Percentiles rank a stretch among this genome's conserved stretches.
Evolutionary conservation across 1,140 invertebrate genomes (phyloP).

Genomic region (Aphis gossypii): DNA sequence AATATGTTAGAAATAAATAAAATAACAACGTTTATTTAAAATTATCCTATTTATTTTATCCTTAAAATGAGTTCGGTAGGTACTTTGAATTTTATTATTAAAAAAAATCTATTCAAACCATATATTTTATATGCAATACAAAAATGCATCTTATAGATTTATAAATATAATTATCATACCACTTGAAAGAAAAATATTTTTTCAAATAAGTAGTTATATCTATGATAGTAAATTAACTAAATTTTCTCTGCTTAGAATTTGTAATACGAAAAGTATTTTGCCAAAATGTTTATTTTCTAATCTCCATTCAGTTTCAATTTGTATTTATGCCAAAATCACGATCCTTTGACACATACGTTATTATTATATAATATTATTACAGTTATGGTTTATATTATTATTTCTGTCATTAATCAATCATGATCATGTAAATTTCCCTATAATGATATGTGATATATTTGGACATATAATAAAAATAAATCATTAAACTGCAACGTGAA

Average conservation of each 20-base stretch:
- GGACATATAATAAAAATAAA: background rate
- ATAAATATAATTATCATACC: background rate
- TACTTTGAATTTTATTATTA: background rate
- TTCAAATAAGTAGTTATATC: background rate
- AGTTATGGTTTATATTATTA: background rate
- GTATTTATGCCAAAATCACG: background rate
- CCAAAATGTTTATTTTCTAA: background rate
- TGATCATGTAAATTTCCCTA: background rate
- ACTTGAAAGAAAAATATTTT: background rate
- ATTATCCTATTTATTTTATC: background rate
- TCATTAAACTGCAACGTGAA: background rate
- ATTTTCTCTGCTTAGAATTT: background rate
- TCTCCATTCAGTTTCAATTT: background rate
- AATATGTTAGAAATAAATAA: background rate
- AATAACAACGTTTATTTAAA: background rate
- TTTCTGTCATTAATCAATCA: conserved; percentile 25
- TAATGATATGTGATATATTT: background rate
- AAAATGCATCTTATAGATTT: background rate
- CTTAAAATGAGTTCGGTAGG: background rate
- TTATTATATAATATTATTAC: no score
- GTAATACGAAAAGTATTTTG: background rate
- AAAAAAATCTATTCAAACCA: background rate
- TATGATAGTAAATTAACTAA: background rate
- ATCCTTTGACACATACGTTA: background rate
- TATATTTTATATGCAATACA: background rate